Conservation (phyloP, 2,113 vertebrate genomes). For the Tragelaphus scriptus region DNA sequence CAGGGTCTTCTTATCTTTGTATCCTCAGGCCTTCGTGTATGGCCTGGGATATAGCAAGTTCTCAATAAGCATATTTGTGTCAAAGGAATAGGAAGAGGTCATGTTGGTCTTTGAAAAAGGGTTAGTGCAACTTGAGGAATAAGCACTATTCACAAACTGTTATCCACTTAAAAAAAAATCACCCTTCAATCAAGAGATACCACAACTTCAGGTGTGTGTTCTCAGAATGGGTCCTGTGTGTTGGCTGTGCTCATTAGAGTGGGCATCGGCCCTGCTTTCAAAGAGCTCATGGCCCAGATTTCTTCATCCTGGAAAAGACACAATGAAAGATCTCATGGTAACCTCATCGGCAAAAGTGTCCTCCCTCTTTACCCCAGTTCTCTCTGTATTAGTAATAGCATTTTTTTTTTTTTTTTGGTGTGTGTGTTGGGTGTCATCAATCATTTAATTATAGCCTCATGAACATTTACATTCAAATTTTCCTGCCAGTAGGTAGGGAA, state of each 20-base stretch:
- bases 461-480: not conserved
- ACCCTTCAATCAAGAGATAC: not conserved
- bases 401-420: not conserved
- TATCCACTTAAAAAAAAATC: not conserved
- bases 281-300: not conserved
- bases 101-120: not conserved
- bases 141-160: not conserved
- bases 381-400: not conserved
- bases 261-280: rapidly evolving
- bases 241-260: not conserved
- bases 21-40: not conserved
- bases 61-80: not conserved
- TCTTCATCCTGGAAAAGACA: not conserved
- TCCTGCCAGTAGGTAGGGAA: not conserved
- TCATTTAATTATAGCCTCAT: not conserved
- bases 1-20: not conserved
- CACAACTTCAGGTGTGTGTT: not conserved
- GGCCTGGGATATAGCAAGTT: not conserved
- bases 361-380: not conserved
- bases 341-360: rapidly evolving
- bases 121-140: not conserved
- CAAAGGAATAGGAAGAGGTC: not conserved
- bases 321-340: not conserved
- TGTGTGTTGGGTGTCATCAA: not conserved
- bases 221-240: too few relatives aligned